A percentile compares a stretch with the other conserved stretches of the same genome.
Evolutionary conservation across 1,140 invertebrate genomes (phyloP).

Genomic region (Tetramorium alpestre): DNA sequence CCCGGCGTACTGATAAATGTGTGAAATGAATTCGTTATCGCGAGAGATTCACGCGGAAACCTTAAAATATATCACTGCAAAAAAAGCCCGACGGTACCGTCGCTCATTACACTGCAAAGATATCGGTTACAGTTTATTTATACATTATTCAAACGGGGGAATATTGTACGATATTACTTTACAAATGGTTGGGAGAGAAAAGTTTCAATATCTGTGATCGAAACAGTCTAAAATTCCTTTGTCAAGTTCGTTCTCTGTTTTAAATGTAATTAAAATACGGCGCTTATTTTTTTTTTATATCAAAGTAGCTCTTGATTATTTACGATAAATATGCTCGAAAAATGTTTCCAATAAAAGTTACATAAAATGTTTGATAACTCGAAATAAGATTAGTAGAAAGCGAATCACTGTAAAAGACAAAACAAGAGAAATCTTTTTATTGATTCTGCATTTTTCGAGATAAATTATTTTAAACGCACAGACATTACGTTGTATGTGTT

Average conservation of each 20-base stretch:
- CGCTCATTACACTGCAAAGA: background rate
- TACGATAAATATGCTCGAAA: background rate
- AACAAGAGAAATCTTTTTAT: background rate
- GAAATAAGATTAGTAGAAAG: background rate
- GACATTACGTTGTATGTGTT: background rate
- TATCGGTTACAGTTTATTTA: background rate
- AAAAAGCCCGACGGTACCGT: background rate
- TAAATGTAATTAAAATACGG: background rate
- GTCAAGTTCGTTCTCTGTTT: background rate
- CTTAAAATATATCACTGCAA: background rate
- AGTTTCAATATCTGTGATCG: background rate
- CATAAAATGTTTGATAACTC: background rate
- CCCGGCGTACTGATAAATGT: background rate
- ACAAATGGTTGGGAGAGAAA: background rate
- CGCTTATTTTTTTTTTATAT: background rate
- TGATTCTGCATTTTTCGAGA: background rate
- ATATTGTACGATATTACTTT: slow-evolving; percentile 14
- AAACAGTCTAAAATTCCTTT: background rate
- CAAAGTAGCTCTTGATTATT: background rate
- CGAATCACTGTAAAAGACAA: background rate
- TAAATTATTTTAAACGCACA: background rate
- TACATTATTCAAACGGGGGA: background rate
- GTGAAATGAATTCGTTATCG: background rate
- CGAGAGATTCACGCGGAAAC: background rate
- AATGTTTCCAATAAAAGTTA: background rate